Base-by-base conservation (phyloP, 2,113 vertebrate species). In the Taurulus bubalis region DNA sequence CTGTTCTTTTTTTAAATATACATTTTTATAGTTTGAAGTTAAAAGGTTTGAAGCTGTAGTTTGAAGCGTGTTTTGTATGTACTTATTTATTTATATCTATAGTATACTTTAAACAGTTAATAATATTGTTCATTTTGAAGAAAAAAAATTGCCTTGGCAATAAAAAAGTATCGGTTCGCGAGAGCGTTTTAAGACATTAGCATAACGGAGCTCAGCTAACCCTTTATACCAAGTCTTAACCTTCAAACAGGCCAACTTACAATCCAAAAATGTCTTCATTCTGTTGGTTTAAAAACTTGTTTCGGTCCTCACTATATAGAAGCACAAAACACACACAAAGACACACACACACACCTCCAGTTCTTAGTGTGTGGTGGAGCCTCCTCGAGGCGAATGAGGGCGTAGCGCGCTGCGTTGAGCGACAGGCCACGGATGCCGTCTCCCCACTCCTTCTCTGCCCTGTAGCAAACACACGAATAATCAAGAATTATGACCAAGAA, bases 391-490 rank as follows among this genome's bases (percentile, higher is more conserved):
- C 97, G 96, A 78, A 98, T 96, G 34, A 99, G 95, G 70, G 98
- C 98, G 0, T 97, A 99, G 64, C 97, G 97, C 72, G 98, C 98
- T 0, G 98, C 98, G 0, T 99, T 99, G 9, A 99, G 95, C 0
- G 97, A 99, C 65, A 99, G 89, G 0, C 98, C 98, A 1, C 97
- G 83, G 84, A 99, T 99, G 40, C 98, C 98, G 9, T 99, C 98
- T 0, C 98, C 98, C 98, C 98, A 99, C 82, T 99, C 98, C 82
- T 99, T 99, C 93, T 99, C 98, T 0, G 98, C 98, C 83, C 98
- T 99, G 84, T 64, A 66, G 42, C 1, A 26, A 28, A 79, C 18
- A 53, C 6, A 51, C 1, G 5, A 49, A 14, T 30, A 11, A 72
- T 6, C 47, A 26, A 9, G 0, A 30, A 70, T 30, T 45, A 53